Percentiles rank a stretch among this genome's conserved stretches.
These are phyloP conservation scores for Rhadina sibilatrix DNA, from an alignment of 2,113 vertebrate genomes.

Conservation along the genomic window DNA sequence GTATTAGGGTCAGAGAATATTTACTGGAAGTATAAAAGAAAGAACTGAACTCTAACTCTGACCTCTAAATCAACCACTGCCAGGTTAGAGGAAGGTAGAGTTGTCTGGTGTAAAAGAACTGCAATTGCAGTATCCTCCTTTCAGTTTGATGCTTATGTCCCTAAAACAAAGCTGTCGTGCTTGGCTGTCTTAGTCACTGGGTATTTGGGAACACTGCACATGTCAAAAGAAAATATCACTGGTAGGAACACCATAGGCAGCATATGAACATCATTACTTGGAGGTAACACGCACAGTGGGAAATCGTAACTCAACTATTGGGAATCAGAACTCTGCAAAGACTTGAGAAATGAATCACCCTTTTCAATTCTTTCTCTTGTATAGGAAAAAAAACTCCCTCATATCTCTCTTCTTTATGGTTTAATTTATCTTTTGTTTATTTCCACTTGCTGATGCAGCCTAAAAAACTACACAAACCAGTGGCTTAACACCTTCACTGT, in stretches of 20 bases:
- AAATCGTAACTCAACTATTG: background rate
- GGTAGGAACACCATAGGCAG: background rate
- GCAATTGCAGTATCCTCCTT: background rate
- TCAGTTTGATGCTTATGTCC: background rate
- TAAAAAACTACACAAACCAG: background rate
- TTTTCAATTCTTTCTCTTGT: background rate
- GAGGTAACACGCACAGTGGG: background rate
- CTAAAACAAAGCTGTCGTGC: background rate
- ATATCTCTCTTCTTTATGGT: background rate
- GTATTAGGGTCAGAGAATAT: background rate
- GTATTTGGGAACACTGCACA: background rate
- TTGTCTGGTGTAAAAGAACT: background rate
- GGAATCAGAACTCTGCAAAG: background rate
- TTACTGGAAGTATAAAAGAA: background rate
- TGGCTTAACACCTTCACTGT: background rate
- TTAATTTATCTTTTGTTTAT: background rate
- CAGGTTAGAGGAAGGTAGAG: background rate
- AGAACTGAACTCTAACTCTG: background rate
- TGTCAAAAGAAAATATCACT: background rate
- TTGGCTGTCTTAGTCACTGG: background rate
- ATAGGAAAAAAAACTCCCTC: rapidly evolving
- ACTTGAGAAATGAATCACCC: background rate
- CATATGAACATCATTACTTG: background rate
- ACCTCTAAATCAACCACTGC: background rate
- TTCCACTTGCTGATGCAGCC: background rate